Evolutionary conservation across 2,888 invertebrate genomes (phyloP).

Genomic region (Norana najaformis): DNA sequence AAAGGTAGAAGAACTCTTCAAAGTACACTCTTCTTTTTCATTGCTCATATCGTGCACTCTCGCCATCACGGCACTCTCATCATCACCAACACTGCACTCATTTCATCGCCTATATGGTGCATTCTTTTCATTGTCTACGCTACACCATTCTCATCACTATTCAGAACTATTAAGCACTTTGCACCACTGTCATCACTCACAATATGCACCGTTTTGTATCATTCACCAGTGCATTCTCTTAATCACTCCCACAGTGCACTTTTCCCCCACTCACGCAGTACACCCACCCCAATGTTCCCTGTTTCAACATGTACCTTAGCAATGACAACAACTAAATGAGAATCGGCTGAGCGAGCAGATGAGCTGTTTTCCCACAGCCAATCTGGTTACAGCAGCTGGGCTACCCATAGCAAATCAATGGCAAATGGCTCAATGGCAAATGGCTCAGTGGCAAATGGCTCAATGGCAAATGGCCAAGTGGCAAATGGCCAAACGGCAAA

Average conservation of each 20-base stretch:
- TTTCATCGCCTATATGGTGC: too few relatives aligned
- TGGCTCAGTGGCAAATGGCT: too few relatives aligned
- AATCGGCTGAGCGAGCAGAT: too few relatives aligned
- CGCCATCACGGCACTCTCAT: background rate
- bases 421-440: constrained; percentile 5
- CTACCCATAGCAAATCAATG: background rate
- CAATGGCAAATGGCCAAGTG: too few relatives aligned
- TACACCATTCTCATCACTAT: background rate
- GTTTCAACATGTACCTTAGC: background rate
- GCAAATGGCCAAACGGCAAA: constrained; percentile 13
- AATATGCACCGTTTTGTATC: background rate
- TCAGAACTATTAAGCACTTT: too few relatives aligned
- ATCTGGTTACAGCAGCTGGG: background rate
- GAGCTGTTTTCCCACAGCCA: background rate
- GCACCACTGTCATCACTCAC: background rate
- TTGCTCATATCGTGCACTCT: background rate
- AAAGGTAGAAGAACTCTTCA: too few relatives aligned
- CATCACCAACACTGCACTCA: background rate
- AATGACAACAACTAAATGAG: background rate
- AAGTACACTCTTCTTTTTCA: background rate
- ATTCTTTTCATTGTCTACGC: too few relatives aligned
- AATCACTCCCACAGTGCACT: background rate
- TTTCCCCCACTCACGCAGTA: background rate
- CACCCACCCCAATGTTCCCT: background rate
- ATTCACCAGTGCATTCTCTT: too few relatives aligned